A percentile compares a stretch with the other conserved stretches of the same genome.
Evolutionary conservation across 1,140 invertebrate genomes (phyloP).

Genomic region (Oryctes rhinoceros): DNA sequence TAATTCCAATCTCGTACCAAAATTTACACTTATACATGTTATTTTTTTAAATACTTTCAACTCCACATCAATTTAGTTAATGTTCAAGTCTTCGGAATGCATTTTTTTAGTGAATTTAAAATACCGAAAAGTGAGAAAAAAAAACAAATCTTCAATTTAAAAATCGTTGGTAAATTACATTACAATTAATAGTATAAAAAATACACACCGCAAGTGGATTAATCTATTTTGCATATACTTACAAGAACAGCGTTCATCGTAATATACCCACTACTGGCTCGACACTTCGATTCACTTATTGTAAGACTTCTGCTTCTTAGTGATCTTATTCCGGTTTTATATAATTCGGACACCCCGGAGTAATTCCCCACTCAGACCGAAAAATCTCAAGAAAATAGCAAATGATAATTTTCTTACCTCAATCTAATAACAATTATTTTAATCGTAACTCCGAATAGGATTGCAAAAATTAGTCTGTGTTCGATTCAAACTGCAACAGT

Average conservation of each 20-base stretch:
- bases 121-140: too few species aligned
- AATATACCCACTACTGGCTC: neutral
- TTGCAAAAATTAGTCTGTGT: too few species aligned
- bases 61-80: too few species aligned
- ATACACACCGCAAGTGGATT: neutral
- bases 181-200: too few species aligned
- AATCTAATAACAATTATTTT: neutral
- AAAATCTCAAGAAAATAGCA: neutral
- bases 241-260: neutral
- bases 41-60: too few species aligned
- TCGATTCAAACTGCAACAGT: too few species aligned
- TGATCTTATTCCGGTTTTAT: conserved; percentile 35
- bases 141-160: too few species aligned
- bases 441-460: neutral
- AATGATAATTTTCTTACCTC: neutral
- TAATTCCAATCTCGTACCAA: too few species aligned
- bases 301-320: conserved; percentile 18
- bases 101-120: too few species aligned
- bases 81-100: too few species aligned
- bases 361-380: conserved; percentile 29
- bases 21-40: too few species aligned
- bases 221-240: neutral
- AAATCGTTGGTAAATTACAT: too few species aligned
- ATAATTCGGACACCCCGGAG: conserved; percentile 25
- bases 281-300: neutral